These are phyloP conservation scores for Microcebus jonahi DNA, from an alignment of 2,113 vertebrate genomes.

Conservation along the genomic window DNA sequence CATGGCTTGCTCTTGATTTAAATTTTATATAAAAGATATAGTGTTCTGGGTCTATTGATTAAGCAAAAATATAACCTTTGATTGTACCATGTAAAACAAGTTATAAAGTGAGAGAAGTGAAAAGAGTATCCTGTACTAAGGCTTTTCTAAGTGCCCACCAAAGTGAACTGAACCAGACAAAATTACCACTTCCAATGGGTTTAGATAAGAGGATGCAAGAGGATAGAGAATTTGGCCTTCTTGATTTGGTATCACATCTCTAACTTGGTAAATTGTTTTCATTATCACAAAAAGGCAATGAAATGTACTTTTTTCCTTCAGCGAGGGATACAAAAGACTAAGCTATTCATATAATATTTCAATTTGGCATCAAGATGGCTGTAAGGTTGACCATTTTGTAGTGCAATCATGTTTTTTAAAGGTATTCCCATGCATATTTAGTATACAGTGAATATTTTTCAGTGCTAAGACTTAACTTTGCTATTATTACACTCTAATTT, in stretches of 20 bases:
- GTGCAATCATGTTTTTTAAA: not conserved
- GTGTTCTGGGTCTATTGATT: not conserved
- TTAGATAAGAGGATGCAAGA: not conserved
- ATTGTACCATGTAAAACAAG: not conserved
- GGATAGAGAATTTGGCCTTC: not conserved
- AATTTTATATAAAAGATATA: not conserved
- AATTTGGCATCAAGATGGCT: not conserved
- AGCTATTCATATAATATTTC: not conserved
- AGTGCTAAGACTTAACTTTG: not conserved
- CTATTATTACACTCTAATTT: constrained; percentile 57
- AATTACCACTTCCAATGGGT: not conserved
- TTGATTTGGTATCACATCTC: not conserved
- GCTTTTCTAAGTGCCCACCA: not conserved
- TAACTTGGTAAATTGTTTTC: not conserved
- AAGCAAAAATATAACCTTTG: not conserved
- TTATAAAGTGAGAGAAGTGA: not conserved
- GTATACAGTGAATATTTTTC: constrained; percentile 20
- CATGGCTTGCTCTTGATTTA: not conserved
- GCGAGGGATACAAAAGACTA: not conserved
- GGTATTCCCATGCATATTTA: constrained; percentile 9
- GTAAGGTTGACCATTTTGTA: not conserved
- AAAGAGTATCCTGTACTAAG: not conserved
- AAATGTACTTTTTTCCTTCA: not conserved
- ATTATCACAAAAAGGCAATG: not conserved
- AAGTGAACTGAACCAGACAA: not conserved